A percentile compares a stretch with the other conserved stretches of the same genome.
phyloP scores from a whole-genome alignment of 2,113 vertebrate species.

The Marcusenius ussheri region DNA sequence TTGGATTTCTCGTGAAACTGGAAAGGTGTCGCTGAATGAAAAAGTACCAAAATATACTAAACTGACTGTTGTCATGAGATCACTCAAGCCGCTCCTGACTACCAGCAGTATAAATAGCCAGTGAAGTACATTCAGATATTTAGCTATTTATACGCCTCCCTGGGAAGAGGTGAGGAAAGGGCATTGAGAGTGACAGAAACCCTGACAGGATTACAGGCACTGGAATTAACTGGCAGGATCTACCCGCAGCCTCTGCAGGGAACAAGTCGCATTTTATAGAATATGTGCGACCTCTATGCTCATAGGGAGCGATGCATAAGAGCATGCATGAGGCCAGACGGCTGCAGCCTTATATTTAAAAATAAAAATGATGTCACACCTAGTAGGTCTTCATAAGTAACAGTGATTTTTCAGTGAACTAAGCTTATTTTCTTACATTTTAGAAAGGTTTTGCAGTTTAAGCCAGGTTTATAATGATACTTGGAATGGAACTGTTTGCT shows the following conservation, averaged over 20 bases:
- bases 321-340: not conserved
- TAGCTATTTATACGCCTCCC: not conserved
- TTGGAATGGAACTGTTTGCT: not conserved
- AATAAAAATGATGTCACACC: not conserved
- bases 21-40: not conserved
- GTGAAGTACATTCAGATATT: not conserved
- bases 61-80: not conserved
- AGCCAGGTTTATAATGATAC: not conserved
- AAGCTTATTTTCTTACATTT: not conserved
- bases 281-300: not conserved
- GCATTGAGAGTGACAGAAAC: not conserved
- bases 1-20: not conserved
- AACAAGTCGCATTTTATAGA: not conserved
- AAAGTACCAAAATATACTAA: not conserved
- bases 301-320: not conserved
- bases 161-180: not conserved
- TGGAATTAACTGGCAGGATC: not conserved
- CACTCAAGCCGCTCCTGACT: not conserved
- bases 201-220: not conserved
- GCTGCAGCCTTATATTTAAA: not conserved
- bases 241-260: not conserved
- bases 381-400: not conserved
- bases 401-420: not conserved
- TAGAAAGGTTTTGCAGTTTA: not conserved
- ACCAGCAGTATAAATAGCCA: not conserved